phyloP scores from a whole-genome alignment of 2,797 vertebrate genomes.

The Discoglossus pictus region DNA sequence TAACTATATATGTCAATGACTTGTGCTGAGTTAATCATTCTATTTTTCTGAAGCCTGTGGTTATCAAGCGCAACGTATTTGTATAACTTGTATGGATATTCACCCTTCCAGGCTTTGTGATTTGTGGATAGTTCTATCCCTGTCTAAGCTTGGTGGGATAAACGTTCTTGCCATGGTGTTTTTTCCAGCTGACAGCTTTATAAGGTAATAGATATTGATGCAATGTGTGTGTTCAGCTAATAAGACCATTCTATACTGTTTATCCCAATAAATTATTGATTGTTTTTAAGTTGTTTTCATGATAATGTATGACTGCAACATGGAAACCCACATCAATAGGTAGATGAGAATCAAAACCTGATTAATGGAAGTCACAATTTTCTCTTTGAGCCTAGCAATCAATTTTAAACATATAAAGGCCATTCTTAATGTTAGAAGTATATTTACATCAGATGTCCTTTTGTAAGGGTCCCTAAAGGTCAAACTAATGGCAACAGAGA shows the following conservation, averaged over 20 bases:
- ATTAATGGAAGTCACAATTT: slow-evolving; percentile 31
- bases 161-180: slow-evolving; percentile 66
- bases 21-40: slow-evolving; percentile 43
- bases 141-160: slow-evolving; percentile 64
- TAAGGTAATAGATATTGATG: slow-evolving; percentile 68
- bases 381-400: slow-evolving; percentile 12
- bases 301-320: slow-evolving; percentile 62
- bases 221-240: slow-evolving; percentile 65
- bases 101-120: slow-evolving; percentile 62
- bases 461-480: too few relatives aligned
- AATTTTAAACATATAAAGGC: slow-evolving; percentile 31
- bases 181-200: slow-evolving; percentile 78
- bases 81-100: slow-evolving; percentile 61
- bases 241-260: slow-evolving; percentile 70
- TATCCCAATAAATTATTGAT: slow-evolving; percentile 69
- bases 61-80: slow-evolving; percentile 56
- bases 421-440: slow-evolving; percentile 15
- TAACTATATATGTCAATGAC: slow-evolving; percentile 50
- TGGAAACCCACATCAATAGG: slow-evolving; percentile 53
- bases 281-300: slow-evolving; percentile 68
- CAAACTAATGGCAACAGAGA: too few relatives aligned
- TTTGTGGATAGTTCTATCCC: slow-evolving; percentile 60
- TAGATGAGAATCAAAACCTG: slow-evolving; percentile 52
- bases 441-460: slow-evolving; percentile 10
- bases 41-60: slow-evolving; percentile 40